Evolutionary conservation across 2,797 vertebrate genomes (phyloP).

Genomic region (Sparidentex hasta): DNA sequence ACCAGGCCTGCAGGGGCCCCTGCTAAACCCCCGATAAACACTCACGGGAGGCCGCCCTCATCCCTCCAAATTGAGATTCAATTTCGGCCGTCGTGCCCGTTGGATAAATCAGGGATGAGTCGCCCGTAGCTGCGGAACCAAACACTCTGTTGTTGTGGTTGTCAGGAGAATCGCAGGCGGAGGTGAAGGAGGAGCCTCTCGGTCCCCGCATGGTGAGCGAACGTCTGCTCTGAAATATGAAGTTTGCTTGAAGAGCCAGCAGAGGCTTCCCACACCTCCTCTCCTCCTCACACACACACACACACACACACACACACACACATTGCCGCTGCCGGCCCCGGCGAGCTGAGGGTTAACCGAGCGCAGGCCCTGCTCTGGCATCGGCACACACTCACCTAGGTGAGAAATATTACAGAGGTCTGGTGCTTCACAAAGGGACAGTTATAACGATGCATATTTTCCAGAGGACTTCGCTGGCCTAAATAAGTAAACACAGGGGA

Average conservation of each 20-base stretch:
- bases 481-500: slow-evolving; percentile 85
- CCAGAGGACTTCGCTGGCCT: slow-evolving; percentile 82
- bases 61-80: slow-evolving; percentile 9
- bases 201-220: slow-evolving; percentile 61
- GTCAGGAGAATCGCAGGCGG: not conserved
- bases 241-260: slow-evolving; percentile 66
- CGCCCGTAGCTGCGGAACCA: slow-evolving; percentile 22
- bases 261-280: slow-evolving; percentile 49
- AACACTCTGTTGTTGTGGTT: no score
- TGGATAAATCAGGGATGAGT: slow-evolving; percentile 20
- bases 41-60: slow-evolving; percentile 37
- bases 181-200: slow-evolving; percentile 31
- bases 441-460: slow-evolving; percentile 90
- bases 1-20: slow-evolving; percentile 24
- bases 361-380: slow-evolving; percentile 70
- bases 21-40: slow-evolving; percentile 19
- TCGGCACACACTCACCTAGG: slow-evolving; percentile 85
- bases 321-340: not conserved
- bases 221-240: slow-evolving; percentile 67
- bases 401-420: slow-evolving; percentile 90
- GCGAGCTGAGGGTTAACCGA: slow-evolving; percentile 80
- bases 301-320: not conserved
- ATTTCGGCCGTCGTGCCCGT: not conserved
- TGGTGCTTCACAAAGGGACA: slow-evolving; percentile 90
- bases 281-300: slow-evolving; percentile 1